Evolutionary conservation across 1,140 invertebrate species (phyloP), one percentile per base, ranked within the genome.

Genomic region (Scaptodrosophila lebanonensis): DNA sequence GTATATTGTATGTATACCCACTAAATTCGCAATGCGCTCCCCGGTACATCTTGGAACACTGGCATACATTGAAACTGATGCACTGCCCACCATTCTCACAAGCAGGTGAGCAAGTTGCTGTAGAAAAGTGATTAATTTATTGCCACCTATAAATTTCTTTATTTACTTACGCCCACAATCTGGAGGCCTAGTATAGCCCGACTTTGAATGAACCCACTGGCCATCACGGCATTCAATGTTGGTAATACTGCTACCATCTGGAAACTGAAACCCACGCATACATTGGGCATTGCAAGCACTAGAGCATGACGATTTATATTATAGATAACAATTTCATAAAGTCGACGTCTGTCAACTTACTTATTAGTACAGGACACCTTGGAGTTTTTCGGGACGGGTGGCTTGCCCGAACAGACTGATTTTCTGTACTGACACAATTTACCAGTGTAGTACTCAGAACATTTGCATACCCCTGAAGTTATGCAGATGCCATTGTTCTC

Each of bases 51-150:
- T 91, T 87, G 0, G 93, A 89, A 72, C 95, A 96, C 58, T 94
- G 91, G 49, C 95, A 96, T 1, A 90, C 87, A 83, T 95, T 93
- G 6, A 91, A 89, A 0, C 91, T 89, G 0, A 95, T 86, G 86
- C 95, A 96, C 33, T 90, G 89, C 0, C 94, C 95, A 4, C 92
- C 93, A 71, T 96, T 95, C 47, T 89, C 53, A 73, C 95, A 96
- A 0, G 91, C 88, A 1, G 94, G 94, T 43, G 89, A 72, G 66
- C 95, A 96, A 16, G 91, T 89, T 1, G 93, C 92, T 93, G 7
- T 17, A 20, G n/a, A 44, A 13, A 13, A 25, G 39, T 12, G 6
- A 9, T 52, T 18, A 16, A 3, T 35, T 3, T 0, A 8, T 15
- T 8, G 8, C 2, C 17, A 8, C n/a, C 29, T 18, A 1, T 8